Evolutionary conservation across 2,888 invertebrate genomes (phyloP).

Genomic region (Artemia sinica): DNA sequence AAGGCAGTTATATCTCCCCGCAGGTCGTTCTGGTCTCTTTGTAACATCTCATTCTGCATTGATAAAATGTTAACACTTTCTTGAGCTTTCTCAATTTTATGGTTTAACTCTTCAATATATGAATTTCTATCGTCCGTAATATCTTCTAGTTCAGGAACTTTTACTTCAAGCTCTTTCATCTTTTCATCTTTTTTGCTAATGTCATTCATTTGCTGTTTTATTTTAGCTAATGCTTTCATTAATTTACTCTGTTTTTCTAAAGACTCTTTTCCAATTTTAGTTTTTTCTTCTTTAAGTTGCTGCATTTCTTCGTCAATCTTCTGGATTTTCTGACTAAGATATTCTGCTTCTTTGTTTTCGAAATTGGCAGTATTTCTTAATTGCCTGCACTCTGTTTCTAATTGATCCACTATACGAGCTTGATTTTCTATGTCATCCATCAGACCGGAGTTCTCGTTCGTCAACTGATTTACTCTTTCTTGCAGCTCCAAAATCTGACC

Average conservation of each 20-base stretch:
- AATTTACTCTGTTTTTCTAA: not conserved
- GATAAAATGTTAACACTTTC: not conserved
- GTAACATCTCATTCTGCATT: not conserved
- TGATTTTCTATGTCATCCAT: no score
- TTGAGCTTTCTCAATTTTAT: not conserved
- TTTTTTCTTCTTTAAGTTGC: not conserved
- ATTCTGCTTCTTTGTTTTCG: no score
- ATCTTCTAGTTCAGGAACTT: not conserved
- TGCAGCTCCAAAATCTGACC: no score
- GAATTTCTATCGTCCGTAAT: not conserved
- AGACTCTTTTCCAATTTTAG: not conserved
- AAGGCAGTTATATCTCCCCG: not conserved
- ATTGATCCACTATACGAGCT: no score
- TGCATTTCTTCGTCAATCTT: not conserved
- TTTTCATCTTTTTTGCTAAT: not conserved
- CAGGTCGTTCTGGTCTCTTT: not conserved
- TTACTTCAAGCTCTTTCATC: not conserved
- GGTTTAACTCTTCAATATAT: not conserved
- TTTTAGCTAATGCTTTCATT: not conserved
- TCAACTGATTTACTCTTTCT: no score
- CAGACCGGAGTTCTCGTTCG: no score
- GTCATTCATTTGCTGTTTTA: conserved; percentile 8
- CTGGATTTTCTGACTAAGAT: no score
- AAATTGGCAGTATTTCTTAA: no score
- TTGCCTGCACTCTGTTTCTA: no score